Evolutionary conservation across 2,888 invertebrate species (phyloP).

Genomic region (Hetaerina titia): DNA sequence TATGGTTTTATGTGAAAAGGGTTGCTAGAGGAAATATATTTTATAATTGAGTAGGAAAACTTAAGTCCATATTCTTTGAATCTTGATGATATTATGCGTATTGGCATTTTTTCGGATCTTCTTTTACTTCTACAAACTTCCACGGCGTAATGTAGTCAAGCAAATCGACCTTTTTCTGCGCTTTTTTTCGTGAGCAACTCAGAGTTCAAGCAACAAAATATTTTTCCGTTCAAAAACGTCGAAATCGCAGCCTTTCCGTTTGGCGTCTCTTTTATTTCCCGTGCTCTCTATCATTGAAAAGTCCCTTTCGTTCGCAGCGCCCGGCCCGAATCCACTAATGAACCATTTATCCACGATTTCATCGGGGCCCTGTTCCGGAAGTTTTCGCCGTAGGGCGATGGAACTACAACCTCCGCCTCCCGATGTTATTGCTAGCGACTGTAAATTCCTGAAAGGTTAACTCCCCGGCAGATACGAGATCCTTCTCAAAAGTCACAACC

Average conservation of each 20-base stretch:
- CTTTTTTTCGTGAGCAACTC: background rate
- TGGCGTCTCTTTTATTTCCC: background rate
- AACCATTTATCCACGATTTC: conserved; percentile 2
- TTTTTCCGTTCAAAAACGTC: background rate
- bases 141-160: background rate
- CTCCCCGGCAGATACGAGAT: too few relatives aligned
- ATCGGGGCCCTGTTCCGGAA: background rate
- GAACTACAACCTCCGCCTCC: background rate
- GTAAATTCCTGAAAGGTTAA: too few relatives aligned
- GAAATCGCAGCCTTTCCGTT: background rate
- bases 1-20: too few relatives aligned
- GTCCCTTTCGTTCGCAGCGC: background rate
- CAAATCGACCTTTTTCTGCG: background rate
- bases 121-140: background rate
- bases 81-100: too few relatives aligned
- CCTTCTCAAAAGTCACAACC: too few relatives aligned
- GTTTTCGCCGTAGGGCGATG: background rate
- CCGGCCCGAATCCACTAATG: background rate
- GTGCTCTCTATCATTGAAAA: background rate
- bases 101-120: background rate
- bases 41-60: too few relatives aligned
- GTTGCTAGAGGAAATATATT: too few relatives aligned
- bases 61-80: too few relatives aligned
- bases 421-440: too few relatives aligned
- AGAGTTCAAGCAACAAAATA: background rate